A percentile compares a stretch with the other conserved stretches of the same genome.
phyloP scores from a whole-genome alignment of 1,140 invertebrate genomes.

The Drosophila pandora region DNA sequence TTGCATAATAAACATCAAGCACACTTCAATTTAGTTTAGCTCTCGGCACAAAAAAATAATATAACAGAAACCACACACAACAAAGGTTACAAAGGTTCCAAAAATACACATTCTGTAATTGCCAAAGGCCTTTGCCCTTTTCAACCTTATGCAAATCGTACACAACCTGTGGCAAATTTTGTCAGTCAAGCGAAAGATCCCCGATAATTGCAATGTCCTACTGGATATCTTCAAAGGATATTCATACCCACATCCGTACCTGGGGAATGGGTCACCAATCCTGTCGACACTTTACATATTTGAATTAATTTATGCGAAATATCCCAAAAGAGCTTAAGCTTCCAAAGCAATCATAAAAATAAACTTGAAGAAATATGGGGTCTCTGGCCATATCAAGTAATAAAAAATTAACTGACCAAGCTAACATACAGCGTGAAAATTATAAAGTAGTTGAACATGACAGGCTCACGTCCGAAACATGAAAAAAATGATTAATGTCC shows the following conservation, averaged over 20 bases:
- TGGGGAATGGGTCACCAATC: conserved; percentile 18
- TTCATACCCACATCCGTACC: not conserved
- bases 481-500: conserved; percentile 63
- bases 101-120: conserved; percentile 63
- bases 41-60: conserved; percentile 20
- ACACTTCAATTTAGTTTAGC: conserved; percentile 72
- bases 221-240: conserved; percentile 38
- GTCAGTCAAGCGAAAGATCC: conserved; percentile 69
- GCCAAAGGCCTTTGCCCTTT: conserved; percentile 54
- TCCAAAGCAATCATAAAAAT: not conserved
- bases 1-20: conserved; percentile 69
- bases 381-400: conserved; percentile 4
- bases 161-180: conserved; percentile 37
- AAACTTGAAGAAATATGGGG: conserved; percentile 6
- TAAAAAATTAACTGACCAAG: conserved; percentile 61
- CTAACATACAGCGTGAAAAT: conserved; percentile 55
- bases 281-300: conserved; percentile 26
- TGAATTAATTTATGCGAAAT: conserved; percentile 65
- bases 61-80: conserved; percentile 12
- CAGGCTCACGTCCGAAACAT: conserved; percentile 61
- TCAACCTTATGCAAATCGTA: conserved; percentile 67
- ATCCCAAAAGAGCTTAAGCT: conserved; percentile 28
- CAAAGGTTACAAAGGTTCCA: conserved; percentile 34
- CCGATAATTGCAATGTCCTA: conserved; percentile 57
- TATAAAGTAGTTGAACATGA: conserved; percentile 79